Percentiles rank a stretch among this genome's conserved stretches.
These are phyloP conservation scores for Oscheius sp. DNA, from an alignment of 2,888 invertebrate genomes.

Conservation along the genomic window DNA sequence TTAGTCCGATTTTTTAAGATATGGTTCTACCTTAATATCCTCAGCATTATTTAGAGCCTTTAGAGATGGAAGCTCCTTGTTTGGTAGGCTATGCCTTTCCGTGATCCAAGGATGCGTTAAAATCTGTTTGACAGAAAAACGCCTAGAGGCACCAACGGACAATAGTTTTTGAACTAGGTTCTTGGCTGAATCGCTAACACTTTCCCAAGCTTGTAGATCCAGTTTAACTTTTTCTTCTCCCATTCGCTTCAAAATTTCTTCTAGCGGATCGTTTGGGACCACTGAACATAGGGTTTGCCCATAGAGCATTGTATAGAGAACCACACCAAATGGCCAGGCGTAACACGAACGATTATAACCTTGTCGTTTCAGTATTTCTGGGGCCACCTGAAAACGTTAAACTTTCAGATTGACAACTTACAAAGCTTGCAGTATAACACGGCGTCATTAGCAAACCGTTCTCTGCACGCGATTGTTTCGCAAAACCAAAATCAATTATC, in stretches of 20 bases:
- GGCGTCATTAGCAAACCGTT: slow-evolving; percentile 99
- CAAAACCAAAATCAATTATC: slow-evolving; percentile 96
- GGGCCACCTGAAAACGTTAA: slow-evolving; percentile 49
- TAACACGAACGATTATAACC: slow-evolving; percentile 99
- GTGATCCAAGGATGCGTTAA: slow-evolving; percentile 86
- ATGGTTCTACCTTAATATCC: slow-evolving; percentile 69
- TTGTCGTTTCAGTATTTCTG: slow-evolving; percentile 84
- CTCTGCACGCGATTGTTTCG: slow-evolving; percentile 92
- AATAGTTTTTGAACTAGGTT: slow-evolving; percentile 89
- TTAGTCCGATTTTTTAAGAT: background rate
- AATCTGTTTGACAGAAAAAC: slow-evolving; percentile 87
- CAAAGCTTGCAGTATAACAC: slow-evolving; percentile 98
- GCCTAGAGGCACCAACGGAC: slow-evolving; percentile 87
- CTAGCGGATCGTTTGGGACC: slow-evolving; percentile 81
- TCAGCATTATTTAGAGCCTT: slow-evolving; percentile 73
- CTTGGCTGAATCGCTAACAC: slow-evolving; percentile 84
- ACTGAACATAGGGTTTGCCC: slow-evolving; percentile 81
- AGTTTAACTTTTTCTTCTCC: slow-evolving; percentile 84
- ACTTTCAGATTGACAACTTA: too few species aligned
- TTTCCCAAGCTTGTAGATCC: slow-evolving; percentile 80
- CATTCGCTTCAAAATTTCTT: slow-evolving; percentile 88
- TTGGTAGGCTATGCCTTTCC: slow-evolving; percentile 76
- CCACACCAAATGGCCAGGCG: slow-evolving; percentile 96
- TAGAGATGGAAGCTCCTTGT: slow-evolving; percentile 71
- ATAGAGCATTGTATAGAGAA: slow-evolving; percentile 93